Conservation (phyloP, 1,140 invertebrate species). For the Octopus bimaculoides region DNA sequence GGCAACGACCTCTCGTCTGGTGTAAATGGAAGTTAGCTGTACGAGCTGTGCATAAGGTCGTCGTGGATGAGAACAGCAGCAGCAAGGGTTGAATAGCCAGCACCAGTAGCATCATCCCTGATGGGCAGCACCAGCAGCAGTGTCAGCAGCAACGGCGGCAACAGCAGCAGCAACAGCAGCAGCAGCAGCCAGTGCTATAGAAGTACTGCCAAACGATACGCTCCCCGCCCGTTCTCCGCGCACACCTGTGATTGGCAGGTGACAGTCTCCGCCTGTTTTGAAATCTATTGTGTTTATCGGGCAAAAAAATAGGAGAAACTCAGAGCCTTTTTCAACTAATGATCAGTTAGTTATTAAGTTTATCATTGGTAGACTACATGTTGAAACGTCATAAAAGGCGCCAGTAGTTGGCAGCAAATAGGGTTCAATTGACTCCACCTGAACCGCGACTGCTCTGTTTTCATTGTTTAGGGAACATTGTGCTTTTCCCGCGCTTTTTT, state of each 20-base stretch:
- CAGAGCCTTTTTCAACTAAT: slow-evolving; percentile 1
- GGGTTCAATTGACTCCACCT: slow-evolving; percentile 2
- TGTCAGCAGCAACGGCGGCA: too few species aligned
- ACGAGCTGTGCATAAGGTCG: too few species aligned
- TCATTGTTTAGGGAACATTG: neutral
- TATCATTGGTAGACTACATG: slow-evolving; percentile 8
- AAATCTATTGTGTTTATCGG: slow-evolving; percentile 1
- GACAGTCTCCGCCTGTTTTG: slow-evolving; percentile 6
- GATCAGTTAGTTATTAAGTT: slow-evolving; percentile 10
- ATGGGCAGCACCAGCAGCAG: too few species aligned
- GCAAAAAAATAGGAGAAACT: neutral
- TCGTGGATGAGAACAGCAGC: too few species aligned
- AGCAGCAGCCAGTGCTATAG: slow-evolving; percentile 1
- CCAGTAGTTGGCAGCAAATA: slow-evolving; percentile 3
- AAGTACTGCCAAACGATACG: neutral
- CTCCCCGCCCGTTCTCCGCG: slow-evolving; percentile 5
- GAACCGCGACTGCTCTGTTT: neutral
- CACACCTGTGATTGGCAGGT: slow-evolving; percentile 10
- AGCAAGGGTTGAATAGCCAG: too few species aligned
- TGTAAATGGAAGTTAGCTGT: too few species aligned
- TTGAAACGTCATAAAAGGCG: slow-evolving; percentile 5
- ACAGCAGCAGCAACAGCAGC: neutral
- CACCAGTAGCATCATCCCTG: too few species aligned
- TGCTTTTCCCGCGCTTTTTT: neutral
- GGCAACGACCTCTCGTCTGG: too few species aligned